Evolutionary conservation across 2,797 vertebrate genomes (phyloP).

Genomic region (Pterois miles): DNA sequence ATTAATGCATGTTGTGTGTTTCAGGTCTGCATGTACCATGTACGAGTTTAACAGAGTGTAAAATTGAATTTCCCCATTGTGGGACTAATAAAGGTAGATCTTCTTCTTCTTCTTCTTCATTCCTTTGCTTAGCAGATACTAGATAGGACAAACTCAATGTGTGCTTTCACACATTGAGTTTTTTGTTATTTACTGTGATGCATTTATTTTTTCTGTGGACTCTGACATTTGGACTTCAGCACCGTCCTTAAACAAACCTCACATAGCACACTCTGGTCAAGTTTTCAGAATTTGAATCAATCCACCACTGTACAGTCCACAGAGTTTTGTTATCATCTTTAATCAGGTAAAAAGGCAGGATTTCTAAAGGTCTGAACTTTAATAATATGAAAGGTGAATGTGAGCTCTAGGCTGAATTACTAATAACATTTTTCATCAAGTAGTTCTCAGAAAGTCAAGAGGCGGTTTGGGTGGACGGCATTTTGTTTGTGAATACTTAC

Average conservation of each 20-base stretch:
- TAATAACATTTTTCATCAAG: neutral
- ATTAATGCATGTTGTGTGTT: too few relatives aligned
- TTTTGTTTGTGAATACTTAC: neutral
- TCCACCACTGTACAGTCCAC: neutral
- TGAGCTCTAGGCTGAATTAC: neutral
- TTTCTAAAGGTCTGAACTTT: neutral
- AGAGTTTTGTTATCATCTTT: neutral
- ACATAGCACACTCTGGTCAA: neutral
- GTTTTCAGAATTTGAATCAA: neutral
- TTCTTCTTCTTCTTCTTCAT: too few relatives aligned
- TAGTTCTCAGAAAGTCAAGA: neutral
- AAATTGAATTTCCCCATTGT: too few relatives aligned
- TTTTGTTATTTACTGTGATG: constrained; percentile 15
- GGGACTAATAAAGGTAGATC: too few relatives aligned
- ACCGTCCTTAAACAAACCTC: neutral
- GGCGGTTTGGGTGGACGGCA: neutral
- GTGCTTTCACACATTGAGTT: neutral
- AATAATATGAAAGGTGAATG: neutral
- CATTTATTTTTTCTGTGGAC: neutral
- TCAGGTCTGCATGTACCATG: too few relatives aligned
- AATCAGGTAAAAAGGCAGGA: neutral
- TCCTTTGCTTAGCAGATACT: neutral
- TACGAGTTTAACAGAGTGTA: too few relatives aligned
- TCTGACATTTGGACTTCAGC: neutral
- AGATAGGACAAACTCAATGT: neutral